These are phyloP conservation scores for Standfussiana lucernea DNA, from an alignment of 2,888 invertebrate species.

Conservation along the genomic window DNA sequence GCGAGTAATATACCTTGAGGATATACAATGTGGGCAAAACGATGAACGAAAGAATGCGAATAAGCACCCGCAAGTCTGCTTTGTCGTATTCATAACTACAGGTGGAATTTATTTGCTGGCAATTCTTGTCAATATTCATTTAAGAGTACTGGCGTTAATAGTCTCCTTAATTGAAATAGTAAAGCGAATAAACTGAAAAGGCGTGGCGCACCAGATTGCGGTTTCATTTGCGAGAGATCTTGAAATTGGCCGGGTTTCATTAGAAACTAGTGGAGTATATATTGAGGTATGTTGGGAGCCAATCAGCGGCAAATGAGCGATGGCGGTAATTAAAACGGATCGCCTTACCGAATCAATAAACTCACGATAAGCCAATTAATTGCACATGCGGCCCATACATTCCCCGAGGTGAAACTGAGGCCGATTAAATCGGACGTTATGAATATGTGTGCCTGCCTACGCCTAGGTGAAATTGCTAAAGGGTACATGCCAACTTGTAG, in stretches of 20 bases:
- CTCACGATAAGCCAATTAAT: conserved; percentile 89
- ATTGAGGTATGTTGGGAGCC: conserved; percentile 73
- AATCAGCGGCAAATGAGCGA: conserved; percentile 88
- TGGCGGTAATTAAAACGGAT: conserved; percentile 90
- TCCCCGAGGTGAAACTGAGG: conserved; percentile 78
- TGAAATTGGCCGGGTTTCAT: conserved; percentile 65
- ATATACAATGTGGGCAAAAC: conserved; percentile 47
- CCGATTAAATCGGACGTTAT: conserved; percentile 71
- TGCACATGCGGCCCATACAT: conserved; percentile 82
- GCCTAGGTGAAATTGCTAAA: conserved; percentile 56
- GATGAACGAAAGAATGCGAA: conserved; percentile 53
- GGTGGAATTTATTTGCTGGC: conserved; percentile 52
- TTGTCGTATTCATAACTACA: conserved; percentile 46
- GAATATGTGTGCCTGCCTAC: conserved; percentile 49
- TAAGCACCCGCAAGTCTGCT: conserved; percentile 28
- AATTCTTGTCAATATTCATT: conserved; percentile 65
- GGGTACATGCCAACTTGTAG: conserved; percentile 27
- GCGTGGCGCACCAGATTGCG: conserved; percentile 23
- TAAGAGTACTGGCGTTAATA: conserved; percentile 63
- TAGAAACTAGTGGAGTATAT: conserved; percentile 62
- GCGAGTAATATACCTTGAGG: conserved; percentile 25
- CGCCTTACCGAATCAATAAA: conserved; percentile 90
- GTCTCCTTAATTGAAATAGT: conserved; percentile 67
- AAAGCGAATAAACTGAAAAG: conserved; percentile 54
- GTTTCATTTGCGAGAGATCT: conserved; percentile 48